phyloP scores from a whole-genome alignment of 2,797 vertebrate species.

The Lagorchestes hirsutus region DNA sequence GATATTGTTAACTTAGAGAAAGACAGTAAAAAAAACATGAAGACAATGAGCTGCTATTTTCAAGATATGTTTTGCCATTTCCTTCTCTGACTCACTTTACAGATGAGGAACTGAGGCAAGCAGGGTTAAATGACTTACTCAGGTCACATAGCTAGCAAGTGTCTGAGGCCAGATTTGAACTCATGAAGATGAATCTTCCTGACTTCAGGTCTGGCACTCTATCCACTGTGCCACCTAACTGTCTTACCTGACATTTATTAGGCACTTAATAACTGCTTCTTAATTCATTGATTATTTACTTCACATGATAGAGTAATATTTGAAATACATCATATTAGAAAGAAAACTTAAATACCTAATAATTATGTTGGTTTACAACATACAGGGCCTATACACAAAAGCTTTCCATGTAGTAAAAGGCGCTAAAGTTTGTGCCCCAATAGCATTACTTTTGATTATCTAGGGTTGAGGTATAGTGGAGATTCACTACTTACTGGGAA shows the following conservation, averaged over 20 bases:
- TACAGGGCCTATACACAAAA: background rate
- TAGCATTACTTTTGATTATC: background rate
- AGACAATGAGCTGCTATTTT: background rate
- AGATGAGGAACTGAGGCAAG: background rate
- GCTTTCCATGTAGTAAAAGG: background rate
- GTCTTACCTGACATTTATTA: background rate
- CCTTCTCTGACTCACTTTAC: background rate
- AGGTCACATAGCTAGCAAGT: background rate
- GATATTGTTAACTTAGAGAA: background rate
- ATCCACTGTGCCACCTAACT: background rate
- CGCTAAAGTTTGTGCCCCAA: background rate
- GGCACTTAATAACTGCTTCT: background rate
- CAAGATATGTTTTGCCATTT: background rate
- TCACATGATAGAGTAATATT: background rate
- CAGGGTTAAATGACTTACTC: background rate
- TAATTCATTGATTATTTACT: background rate
- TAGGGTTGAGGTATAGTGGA: conserved; percentile 15
- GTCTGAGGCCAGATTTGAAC: background rate
- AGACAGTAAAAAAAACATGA: background rate
- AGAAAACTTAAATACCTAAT: background rate
- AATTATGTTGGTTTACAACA: background rate
- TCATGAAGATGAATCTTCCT: background rate
- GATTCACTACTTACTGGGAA: background rate
- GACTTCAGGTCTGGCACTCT: background rate
- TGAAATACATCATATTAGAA: background rate